These are phyloP conservation scores for Spodoptera frugiperda DNA, from an alignment of 1,140 invertebrate species.

Conservation along the genomic window DNA sequence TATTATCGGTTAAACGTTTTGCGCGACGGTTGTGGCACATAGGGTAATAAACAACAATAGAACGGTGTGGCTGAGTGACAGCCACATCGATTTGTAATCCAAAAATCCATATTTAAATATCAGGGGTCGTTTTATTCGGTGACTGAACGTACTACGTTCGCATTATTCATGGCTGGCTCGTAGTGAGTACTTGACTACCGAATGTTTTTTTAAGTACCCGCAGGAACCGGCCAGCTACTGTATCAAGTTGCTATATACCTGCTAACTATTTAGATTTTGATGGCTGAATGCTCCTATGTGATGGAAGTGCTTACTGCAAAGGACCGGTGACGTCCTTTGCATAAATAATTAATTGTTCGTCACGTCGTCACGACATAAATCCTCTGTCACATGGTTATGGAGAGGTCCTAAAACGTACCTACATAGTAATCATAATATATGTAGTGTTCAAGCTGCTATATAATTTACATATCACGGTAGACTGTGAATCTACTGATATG, in stretches of 20 bases:
- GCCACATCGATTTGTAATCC: neutral
- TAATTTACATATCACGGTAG: constrained; percentile 6
- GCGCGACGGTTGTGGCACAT: neutral
- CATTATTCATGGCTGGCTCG: no score
- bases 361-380: constrained; percentile 8
- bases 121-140: neutral
- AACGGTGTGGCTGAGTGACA: neutral
- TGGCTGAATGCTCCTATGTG: neutral
- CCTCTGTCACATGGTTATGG: constrained; percentile 1
- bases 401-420: neutral
- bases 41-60: constrained; percentile 29
- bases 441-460: neutral
- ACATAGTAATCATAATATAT: no score
- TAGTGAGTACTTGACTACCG: no score
- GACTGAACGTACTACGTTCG: no score
- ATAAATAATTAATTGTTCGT: constrained; percentile 35
- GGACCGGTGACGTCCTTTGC: constrained; percentile 35
- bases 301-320: constrained; percentile 16
- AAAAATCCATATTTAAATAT: constrained; percentile 16
- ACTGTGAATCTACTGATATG: neutral
- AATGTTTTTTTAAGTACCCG: neutral
- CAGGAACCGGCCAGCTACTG: no score
- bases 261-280: neutral
- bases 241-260: no score
- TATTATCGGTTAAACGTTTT: constrained; percentile 2